phyloP scores from a whole-genome alignment of 2,888 invertebrate species.

The Amphipoea lucens region DNA sequence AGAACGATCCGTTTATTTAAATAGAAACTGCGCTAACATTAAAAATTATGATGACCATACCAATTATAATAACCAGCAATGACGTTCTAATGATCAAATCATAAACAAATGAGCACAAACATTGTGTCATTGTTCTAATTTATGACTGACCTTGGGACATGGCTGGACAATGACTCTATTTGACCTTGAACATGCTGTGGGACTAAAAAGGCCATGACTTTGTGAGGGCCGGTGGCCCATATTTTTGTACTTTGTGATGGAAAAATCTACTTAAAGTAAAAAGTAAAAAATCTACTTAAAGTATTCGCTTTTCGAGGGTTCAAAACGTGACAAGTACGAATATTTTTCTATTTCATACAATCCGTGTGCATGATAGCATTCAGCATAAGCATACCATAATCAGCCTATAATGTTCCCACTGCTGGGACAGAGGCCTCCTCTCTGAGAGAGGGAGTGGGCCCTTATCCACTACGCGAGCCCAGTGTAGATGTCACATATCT shows the following conservation, averaged over 20 bases:
- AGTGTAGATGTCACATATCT: too few relatives aligned
- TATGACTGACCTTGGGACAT: slow-evolving; percentile 50
- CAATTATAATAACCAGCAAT: not conserved
- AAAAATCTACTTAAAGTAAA: not conserved
- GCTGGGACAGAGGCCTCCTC: too few relatives aligned
- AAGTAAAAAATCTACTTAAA: too few relatives aligned
- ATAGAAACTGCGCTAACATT: not conserved
- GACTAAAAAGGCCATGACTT: slow-evolving; percentile 1
- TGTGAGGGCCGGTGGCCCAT: not conserved
- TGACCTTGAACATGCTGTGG: slow-evolving; percentile 31
- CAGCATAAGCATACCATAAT: too few relatives aligned
- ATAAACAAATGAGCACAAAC: slow-evolving; percentile 24
- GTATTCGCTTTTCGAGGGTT: not conserved
- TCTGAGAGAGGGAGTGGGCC: too few relatives aligned
- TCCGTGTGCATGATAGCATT: not conserved
- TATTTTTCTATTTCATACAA: not conserved
- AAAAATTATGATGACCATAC: not conserved
- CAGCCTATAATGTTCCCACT: too few relatives aligned
- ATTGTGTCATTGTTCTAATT: slow-evolving; percentile 37
- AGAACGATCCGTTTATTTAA: not conserved
- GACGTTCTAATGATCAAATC: not conserved
- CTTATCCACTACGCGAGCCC: too few relatives aligned
- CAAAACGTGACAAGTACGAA: not conserved
- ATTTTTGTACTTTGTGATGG: not conserved
- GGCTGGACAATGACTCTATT: slow-evolving; percentile 40